phyloP scores from a whole-genome alignment of 2,888 invertebrate genomes.

The Lasioglossum zephyrum region DNA sequence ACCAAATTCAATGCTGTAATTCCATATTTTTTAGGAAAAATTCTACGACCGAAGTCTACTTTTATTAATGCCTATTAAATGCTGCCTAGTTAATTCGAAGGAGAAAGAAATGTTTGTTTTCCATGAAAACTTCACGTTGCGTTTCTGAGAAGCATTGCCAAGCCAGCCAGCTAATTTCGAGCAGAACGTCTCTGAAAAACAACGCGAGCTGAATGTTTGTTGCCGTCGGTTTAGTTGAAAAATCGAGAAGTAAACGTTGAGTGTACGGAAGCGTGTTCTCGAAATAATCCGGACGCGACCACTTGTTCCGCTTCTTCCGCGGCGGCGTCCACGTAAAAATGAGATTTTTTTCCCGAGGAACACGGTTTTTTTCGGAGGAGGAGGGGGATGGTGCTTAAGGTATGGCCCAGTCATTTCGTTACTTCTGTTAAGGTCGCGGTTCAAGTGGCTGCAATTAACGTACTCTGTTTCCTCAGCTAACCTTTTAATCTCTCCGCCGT shows the following conservation, averaged over 20 bases:
- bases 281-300: background rate
- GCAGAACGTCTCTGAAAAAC: background rate
- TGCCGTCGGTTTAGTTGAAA: background rate
- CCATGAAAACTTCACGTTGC: no score
- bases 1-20: background rate
- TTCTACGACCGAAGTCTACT: no score
- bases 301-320: background rate
- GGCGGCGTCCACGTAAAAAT: background rate
- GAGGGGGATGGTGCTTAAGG: slow-evolving; percentile 1
- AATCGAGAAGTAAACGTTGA: background rate
- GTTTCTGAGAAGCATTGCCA: no score
- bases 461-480: slow-evolving; percentile 63
- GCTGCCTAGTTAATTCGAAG: no score
- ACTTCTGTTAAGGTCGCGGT: slow-evolving; percentile 60
- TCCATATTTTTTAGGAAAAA: no score
- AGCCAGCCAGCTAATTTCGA: background rate
- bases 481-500: slow-evolving; percentile 66
- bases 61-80: no score
- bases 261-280: background rate
- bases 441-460: slow-evolving; percentile 70
- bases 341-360: background rate
- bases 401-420: slow-evolving; percentile 23
- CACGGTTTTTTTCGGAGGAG: background rate
- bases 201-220: background rate
- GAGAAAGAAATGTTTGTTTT: no score